phyloP scores from a whole-genome alignment of 2,113 vertebrate species.

The Gymnogyps californianus region DNA sequence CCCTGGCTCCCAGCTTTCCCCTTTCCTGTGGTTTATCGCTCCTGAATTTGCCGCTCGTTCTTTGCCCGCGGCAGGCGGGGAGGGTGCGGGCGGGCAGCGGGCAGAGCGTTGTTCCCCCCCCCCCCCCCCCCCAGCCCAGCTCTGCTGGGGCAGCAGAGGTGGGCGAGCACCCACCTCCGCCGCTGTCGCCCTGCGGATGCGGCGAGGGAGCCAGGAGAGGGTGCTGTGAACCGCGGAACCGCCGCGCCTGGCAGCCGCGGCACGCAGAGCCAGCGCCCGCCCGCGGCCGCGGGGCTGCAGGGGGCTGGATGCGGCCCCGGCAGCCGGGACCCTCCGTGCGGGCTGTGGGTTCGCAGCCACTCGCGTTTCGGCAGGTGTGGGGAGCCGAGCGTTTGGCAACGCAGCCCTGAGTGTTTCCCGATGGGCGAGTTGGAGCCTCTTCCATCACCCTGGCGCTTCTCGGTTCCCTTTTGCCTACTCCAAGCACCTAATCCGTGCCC shows the following conservation, averaged over 20 bases:
- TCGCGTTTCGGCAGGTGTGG: not conserved
- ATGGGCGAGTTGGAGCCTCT: not conserved
- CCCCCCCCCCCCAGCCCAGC: not conserved
- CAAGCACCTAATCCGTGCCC: accelerated
- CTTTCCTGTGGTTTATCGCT: accelerated
- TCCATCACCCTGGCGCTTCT: not conserved
- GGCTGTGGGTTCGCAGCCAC: not conserved
- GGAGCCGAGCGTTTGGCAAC: not conserved
- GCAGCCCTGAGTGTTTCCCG: not conserved
- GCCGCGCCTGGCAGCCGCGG: not conserved
- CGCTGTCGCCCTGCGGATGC: not conserved
- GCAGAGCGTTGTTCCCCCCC: too few species aligned
- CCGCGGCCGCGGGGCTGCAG: not conserved
- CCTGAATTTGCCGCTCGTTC: not conserved
- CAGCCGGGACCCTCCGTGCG: too few species aligned
- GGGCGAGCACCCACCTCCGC: not conserved
- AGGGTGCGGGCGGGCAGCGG: not conserved
- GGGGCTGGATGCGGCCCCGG: too few species aligned
- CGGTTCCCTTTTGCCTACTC: not conserved
- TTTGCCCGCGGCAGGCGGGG: not conserved
- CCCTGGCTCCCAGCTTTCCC: not conserved
- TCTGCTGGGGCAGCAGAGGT: not conserved
- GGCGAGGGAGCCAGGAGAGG: conserved; percentile 37
- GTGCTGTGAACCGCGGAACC: conserved; percentile 32
- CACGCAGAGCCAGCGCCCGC: too few species aligned